A percentile compares a stretch with the other conserved stretches of the same genome.
These are phyloP conservation scores for Intellagama lesueurii DNA, from an alignment of 2,797 vertebrate species.

Conservation along the genomic window DNA sequence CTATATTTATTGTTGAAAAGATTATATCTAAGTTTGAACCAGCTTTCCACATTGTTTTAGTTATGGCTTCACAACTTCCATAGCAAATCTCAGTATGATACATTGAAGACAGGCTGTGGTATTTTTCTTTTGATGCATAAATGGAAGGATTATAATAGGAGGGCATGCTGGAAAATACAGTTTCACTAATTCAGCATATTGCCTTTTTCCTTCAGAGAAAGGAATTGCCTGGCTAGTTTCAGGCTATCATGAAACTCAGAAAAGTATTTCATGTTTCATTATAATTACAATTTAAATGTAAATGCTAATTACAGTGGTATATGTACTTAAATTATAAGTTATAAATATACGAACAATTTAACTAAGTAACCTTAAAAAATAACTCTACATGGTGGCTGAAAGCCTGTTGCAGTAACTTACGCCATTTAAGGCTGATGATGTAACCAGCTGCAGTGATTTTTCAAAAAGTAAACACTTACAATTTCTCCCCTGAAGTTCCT, in stretches of 20 bases:
- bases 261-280: background rate
- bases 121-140: conserved; percentile 11
- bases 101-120: background rate
- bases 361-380: too few species aligned
- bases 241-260: background rate
- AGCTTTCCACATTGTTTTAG: conserved; percentile 17
- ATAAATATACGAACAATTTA: too few species aligned
- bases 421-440: too few species aligned
- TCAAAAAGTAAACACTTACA: too few species aligned
- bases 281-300: background rate
- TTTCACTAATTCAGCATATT: background rate
- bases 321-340: too few species aligned
- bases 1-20: background rate
- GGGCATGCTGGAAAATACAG: background rate
- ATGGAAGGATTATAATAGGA: background rate
- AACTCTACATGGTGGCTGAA: too few species aligned
- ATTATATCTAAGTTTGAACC: background rate
- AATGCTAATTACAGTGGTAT: too few species aligned
- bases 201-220: conserved; percentile 18
- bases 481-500: too few species aligned
- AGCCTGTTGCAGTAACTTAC: too few species aligned
- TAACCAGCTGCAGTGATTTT: too few species aligned
- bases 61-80: conserved; percentile 19
- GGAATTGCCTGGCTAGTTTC: background rate
- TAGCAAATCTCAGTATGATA: conserved; percentile 15